These are phyloP conservation scores for Coelopa pilipes DNA, from an alignment of 2,888 invertebrate species.

Conservation along the genomic window DNA sequence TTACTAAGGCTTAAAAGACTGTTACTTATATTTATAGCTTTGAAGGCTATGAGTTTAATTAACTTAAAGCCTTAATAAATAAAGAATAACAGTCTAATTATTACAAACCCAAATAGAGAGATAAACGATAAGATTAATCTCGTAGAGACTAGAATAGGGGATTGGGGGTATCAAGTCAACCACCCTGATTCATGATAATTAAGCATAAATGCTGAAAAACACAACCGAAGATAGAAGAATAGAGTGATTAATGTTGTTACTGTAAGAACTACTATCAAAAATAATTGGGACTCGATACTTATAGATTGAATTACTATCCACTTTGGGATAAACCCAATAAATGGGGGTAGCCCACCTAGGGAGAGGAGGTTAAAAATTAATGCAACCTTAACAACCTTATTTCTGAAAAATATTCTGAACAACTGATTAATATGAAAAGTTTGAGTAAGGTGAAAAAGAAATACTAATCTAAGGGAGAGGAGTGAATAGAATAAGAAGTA, in stretches of 20 bases:
- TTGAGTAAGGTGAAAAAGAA: too few species aligned
- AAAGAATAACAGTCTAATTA: constrained; percentile 27
- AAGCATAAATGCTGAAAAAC: constrained; percentile 68
- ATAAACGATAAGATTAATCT: constrained; percentile 54
- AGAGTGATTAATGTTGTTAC: constrained; percentile 69
- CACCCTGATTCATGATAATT: constrained; percentile 69
- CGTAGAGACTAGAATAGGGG: constrained; percentile 46
- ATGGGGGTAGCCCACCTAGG: too few species aligned
- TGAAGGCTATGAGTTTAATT: constrained; percentile 73
- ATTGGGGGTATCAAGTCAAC: constrained; percentile 64
- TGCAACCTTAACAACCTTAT: too few species aligned
- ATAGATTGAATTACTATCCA: too few species aligned
- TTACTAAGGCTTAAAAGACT: constrained; percentile 72
- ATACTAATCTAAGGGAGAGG: too few species aligned
- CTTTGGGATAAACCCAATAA: too few species aligned
- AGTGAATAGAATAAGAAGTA: too few species aligned
- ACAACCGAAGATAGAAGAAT: constrained; percentile 71
- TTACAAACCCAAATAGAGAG: constrained; percentile 55
- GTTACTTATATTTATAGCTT: constrained; percentile 69
- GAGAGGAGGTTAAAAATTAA: too few species aligned
- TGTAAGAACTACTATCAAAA: too few species aligned
- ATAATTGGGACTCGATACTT: too few species aligned
- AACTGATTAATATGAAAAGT: too few species aligned
- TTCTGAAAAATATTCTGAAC: too few species aligned
- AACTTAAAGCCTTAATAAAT: constrained; percentile 70